Conservation (phyloP, 2,113 vertebrate genomes). For the Bolborhynchus lineola region DNA sequence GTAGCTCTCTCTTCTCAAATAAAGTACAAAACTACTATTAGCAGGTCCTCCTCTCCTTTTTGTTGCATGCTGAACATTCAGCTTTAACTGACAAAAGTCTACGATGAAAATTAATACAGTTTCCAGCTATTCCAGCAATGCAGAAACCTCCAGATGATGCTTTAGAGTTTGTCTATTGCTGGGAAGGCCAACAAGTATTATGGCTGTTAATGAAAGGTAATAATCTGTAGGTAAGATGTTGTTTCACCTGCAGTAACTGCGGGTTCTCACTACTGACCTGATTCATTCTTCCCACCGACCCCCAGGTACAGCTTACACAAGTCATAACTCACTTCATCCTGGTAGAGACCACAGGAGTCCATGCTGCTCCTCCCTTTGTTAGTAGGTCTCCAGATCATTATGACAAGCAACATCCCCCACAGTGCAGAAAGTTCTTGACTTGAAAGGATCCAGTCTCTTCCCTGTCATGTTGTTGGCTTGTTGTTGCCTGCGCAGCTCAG, state of each 20-base stretch:
- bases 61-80: not conserved
- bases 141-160: not conserved
- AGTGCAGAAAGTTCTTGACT: not conserved
- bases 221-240: not conserved
- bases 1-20: conserved; percentile 84
- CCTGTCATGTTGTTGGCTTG: not conserved
- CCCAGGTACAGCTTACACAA: not conserved
- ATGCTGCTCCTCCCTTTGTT: not conserved
- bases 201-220: not conserved
- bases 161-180: not conserved
- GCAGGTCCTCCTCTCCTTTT: not conserved
- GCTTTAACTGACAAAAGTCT: not conserved
- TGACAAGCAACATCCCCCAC: not conserved
- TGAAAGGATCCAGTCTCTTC: not conserved
- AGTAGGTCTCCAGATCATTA: not conserved
- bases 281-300: not conserved
- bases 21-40: conserved; percentile 75
- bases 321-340: not conserved
- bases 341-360: not conserved
- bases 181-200: not conserved
- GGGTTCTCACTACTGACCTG: not conserved
- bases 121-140: not conserved
- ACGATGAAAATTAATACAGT: not conserved
- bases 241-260: not conserved
- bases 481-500: not conserved